Conservation (phyloP, 2,797 vertebrate species). For the Kryptopterus vitreolus region DNA sequence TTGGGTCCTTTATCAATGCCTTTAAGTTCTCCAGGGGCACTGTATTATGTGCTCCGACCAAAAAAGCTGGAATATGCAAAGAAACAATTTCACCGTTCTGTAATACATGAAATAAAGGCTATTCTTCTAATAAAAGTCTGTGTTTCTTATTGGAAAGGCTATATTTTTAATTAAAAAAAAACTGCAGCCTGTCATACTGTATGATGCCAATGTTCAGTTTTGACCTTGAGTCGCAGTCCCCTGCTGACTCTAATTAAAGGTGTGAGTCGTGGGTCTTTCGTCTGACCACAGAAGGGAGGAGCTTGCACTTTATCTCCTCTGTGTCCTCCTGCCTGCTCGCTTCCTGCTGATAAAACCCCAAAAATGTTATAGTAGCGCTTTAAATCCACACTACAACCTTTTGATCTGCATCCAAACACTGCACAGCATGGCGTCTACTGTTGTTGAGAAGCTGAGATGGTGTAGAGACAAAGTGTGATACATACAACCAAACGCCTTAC, state of each 20-base stretch:
- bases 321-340: constrained; percentile 21
- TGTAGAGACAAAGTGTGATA: not conserved
- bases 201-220: not conserved
- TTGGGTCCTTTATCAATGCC: no score
- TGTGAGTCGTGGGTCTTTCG: constrained; percentile 47
- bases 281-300: constrained; percentile 37
- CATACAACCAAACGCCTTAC: not conserved
- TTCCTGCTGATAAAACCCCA: constrained; percentile 10
- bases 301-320: constrained; percentile 36
- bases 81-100: no score
- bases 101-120: no score
- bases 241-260: constrained; percentile 49
- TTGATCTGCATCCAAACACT: not conserved
- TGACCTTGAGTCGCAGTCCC: constrained; percentile 48
- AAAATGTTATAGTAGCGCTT: not conserved
- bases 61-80: no score
- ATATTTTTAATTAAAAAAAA: not conserved
- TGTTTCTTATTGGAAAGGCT: not conserved
- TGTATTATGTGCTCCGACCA: no score
- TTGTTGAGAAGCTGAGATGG: not conserved
- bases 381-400: not conserved
- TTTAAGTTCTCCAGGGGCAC: no score
- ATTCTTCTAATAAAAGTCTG: no score
- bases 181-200: not conserved
- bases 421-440: constrained; percentile 9